Evolutionary conservation across 1,140 invertebrate species (phyloP).

Genomic region (Nilaparvata lugens): DNA sequence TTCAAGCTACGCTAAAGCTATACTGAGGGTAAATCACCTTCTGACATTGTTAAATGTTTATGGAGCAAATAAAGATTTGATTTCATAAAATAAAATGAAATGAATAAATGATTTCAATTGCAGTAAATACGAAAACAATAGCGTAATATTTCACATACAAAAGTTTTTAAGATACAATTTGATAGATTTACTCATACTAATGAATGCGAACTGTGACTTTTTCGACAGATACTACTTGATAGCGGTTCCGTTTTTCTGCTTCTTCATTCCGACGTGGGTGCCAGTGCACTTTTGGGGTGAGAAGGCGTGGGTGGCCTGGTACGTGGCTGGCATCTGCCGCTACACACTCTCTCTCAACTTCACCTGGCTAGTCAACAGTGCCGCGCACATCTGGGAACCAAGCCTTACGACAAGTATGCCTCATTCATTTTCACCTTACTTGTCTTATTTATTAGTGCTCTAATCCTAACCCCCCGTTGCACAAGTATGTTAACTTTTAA

Average conservation of each 20-base stretch:
- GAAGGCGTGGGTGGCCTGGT: conserved; percentile 41
- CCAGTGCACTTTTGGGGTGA: conserved; percentile 65
- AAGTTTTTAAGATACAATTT: too few species aligned
- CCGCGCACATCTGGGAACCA: conserved; percentile 66
- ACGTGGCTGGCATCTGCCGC: conserved; percentile 49
- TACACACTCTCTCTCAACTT: conserved; percentile 60
- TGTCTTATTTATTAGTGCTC: not conserved
- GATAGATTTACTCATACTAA: too few species aligned
- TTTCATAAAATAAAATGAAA: too few species aligned
- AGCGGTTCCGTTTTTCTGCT: conserved; percentile 61
- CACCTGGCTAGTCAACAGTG: conserved; percentile 85
- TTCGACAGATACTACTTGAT: conserved; percentile 56
- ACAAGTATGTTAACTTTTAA: too few species aligned
- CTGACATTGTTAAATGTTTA: too few species aligned
- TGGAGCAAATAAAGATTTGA: too few species aligned
- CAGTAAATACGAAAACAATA: too few species aligned
- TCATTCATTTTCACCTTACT: not conserved
- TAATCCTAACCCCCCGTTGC: not conserved
- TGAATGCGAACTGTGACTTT: too few species aligned
- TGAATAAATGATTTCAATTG: too few species aligned
- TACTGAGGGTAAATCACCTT: too few species aligned
- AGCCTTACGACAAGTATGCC: conserved; percentile 32
- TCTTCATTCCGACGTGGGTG: conserved; percentile 62
- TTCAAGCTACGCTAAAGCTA: too few species aligned
- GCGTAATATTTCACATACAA: too few species aligned